Evolutionary conservation across 2,113 vertebrate species (phyloP).

Genomic region (Calidris pygmaea): DNA sequence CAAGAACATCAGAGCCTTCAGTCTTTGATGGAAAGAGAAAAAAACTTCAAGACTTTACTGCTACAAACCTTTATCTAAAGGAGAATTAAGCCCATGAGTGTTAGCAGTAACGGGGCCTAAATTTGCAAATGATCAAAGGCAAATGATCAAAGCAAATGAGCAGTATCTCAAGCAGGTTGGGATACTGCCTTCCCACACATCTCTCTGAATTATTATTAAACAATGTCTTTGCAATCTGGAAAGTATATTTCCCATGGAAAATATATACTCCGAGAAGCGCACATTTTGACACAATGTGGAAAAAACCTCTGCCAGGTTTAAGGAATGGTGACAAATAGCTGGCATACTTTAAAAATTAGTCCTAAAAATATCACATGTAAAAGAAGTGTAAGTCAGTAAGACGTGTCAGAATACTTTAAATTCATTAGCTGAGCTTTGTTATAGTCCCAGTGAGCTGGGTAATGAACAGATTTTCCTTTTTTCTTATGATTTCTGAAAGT

Average conservation of each 20-base stretch:
- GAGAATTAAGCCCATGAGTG: constrained; percentile 12
- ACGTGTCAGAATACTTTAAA: neutral
- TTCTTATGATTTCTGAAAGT: neutral
- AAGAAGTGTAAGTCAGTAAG: neutral
- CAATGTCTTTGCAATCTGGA: neutral
- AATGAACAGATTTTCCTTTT: neutral
- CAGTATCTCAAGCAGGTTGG: neutral
- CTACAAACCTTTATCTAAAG: constrained; percentile 18
- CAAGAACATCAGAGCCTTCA: neutral
- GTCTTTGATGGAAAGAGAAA: constrained; percentile 18
- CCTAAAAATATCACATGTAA: neutral
- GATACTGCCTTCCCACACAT: neutral
- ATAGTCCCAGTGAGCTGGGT: neutral
- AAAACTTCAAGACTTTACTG: neutral
- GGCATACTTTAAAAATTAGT: neutral
- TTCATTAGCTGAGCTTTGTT: neutral
- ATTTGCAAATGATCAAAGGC: constrained; percentile 53
- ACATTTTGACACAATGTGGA: neutral
- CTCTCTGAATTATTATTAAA: constrained; percentile 28
- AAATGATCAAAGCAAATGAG: constrained; percentile 46
- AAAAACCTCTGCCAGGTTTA: neutral
- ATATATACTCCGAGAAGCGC: neutral
- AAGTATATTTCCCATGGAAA: neutral
- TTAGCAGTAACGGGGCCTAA: neutral
- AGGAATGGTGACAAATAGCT: neutral